Conservation (phyloP, 2,797 vertebrate genomes). For the Furcifer pardalis region DNA sequence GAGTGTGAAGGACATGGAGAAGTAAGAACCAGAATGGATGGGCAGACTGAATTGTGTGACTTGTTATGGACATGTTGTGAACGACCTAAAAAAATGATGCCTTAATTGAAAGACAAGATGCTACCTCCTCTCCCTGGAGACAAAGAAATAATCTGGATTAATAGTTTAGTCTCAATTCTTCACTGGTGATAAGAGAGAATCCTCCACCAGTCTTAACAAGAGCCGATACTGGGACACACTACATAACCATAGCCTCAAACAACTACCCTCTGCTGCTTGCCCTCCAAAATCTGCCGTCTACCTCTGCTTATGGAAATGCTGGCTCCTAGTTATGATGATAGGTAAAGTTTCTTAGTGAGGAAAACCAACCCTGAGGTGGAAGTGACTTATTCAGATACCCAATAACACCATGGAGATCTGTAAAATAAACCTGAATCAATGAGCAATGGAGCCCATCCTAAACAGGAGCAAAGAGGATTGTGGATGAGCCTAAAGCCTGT, state of each 20-base stretch:
- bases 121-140: not conserved
- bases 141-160: not conserved
- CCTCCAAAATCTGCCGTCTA: not conserved
- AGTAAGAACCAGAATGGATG: not conserved
- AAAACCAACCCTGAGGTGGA: too few species aligned
- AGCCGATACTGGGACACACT: too few species aligned
- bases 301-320: not conserved
- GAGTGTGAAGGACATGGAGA: constrained; percentile 12
- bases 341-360: too few species aligned
- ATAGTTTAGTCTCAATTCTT: not conserved
- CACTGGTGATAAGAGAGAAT: not conserved
- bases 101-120: not conserved
- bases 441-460: too few species aligned
- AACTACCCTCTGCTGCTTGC: not conserved
- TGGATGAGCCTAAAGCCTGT: too few species aligned
- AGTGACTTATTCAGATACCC: too few species aligned
- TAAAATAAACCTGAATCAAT: too few species aligned
- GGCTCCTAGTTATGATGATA: too few species aligned
- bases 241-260: not conserved
- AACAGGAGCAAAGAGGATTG: too few species aligned
- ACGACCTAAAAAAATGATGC: not conserved
- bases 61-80: not conserved
- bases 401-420: too few species aligned
- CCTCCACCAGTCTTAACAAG: not conserved
- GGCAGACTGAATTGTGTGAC: not conserved